Percentiles rank a stretch among this genome's conserved stretches.
Conservation (phyloP, 2,113 vertebrate genomes). For the Lynx canadensis region DNA sequence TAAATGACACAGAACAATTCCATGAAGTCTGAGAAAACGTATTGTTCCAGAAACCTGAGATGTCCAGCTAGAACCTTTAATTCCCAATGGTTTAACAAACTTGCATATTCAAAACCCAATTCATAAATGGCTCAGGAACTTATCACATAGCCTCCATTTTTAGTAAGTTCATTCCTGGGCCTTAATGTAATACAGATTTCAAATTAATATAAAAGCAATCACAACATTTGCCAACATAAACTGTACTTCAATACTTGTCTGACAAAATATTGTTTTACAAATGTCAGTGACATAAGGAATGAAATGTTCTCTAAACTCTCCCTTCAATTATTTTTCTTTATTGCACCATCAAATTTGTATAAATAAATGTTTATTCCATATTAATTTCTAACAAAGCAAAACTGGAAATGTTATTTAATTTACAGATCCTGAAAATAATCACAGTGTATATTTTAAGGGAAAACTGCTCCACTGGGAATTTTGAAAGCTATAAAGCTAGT, state of each 20-base stretch:
- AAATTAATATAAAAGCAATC: conserved; percentile 79
- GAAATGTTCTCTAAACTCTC: conserved; percentile 65
- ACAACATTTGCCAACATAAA: conserved; percentile 77
- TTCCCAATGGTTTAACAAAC: conserved; percentile 84
- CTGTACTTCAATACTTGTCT: conserved; percentile 68
- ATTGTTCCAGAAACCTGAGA: conserved; percentile 87
- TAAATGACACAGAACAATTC: conserved; percentile 87
- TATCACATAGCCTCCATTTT: conserved; percentile 78
- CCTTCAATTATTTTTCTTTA: conserved; percentile 57
- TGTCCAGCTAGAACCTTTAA: conserved; percentile 84
- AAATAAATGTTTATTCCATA: conserved; percentile 37
- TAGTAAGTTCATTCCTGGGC: conserved; percentile 67
- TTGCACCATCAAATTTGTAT: neutral
- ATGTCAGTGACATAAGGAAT: conserved; percentile 53
- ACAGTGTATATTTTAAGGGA: neutral
- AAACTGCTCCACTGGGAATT: conserved; percentile 37
- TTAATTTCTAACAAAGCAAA: conserved; percentile 54
- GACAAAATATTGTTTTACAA: conserved; percentile 76
- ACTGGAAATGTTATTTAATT: conserved; percentile 50
- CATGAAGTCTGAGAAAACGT: conserved; percentile 86
- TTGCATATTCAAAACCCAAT: conserved; percentile 75
- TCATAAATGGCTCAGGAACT: conserved; percentile 69
- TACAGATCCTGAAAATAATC: conserved; percentile 52
- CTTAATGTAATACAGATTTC: conserved; percentile 77
- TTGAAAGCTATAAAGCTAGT: conserved; percentile 34